Evolutionary conservation across 1,140 invertebrate genomes (phyloP).

Genomic region (Heliconius congener): DNA sequence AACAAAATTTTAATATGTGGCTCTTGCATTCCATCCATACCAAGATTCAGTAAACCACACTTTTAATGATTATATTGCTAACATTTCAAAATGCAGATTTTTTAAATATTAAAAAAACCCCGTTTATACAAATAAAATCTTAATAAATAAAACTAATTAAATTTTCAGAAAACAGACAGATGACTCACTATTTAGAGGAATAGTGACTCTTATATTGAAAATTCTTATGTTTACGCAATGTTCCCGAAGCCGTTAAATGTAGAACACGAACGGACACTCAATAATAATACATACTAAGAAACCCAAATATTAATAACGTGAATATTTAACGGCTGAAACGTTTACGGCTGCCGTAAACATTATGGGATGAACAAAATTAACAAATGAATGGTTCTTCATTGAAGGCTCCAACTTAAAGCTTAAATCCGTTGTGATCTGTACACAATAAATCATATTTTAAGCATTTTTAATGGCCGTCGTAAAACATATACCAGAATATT

Average conservation of each 20-base stretch:
- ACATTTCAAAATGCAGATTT: too few species aligned
- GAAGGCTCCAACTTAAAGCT: slow-evolving; percentile 56
- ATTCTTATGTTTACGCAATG: neutral
- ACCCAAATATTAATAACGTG: slow-evolving; percentile 43
- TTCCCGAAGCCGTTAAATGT: neutral
- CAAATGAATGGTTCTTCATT: slow-evolving; percentile 71
- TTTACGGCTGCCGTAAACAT: slow-evolving; percentile 72
- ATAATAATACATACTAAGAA: slow-evolving; percentile 44
- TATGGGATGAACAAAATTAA: slow-evolving; percentile 70
- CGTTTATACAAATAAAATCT: too few species aligned
- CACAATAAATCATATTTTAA: slow-evolving; percentile 74
- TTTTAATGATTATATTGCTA: too few species aligned
- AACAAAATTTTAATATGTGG: too few species aligned
- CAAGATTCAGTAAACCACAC: too few species aligned
- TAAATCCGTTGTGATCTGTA: slow-evolving; percentile 56
- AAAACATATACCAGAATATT: slow-evolving; percentile 60
- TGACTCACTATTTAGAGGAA: neutral
- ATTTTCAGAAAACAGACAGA: neutral
- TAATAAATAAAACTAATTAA: too few species aligned
- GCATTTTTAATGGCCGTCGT: slow-evolving; percentile 72
- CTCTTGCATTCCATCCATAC: too few species aligned
- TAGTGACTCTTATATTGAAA: neutral
- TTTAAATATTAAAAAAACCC: too few species aligned
- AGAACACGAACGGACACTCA: slow-evolving; percentile 10
- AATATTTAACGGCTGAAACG: slow-evolving; percentile 60